These are phyloP conservation scores for Amphiura filiformis DNA, from an alignment of 35 echinoderm and acorn worm species.

Conservation along the genomic window DNA sequence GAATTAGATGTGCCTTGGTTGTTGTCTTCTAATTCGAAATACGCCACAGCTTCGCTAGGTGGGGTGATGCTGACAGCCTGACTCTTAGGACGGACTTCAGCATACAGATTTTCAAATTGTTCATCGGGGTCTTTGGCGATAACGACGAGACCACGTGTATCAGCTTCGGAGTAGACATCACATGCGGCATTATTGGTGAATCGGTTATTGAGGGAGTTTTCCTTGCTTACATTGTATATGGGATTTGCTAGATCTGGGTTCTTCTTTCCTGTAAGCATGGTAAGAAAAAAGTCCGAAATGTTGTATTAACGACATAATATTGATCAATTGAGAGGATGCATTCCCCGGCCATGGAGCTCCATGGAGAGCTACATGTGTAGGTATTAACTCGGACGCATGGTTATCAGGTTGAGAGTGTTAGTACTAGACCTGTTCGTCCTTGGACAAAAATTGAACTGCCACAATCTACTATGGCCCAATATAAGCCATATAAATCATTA, in stretches of 20 bases:
- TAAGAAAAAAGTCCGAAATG: too few species aligned
- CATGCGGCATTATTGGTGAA: background rate
- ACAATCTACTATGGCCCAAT: too few species aligned
- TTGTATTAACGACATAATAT: too few species aligned
- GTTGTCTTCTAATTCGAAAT: background rate
- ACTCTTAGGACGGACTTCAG: background rate
- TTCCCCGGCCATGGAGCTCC: too few species aligned
- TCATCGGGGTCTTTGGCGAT: background rate
- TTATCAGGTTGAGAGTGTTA: too few species aligned
- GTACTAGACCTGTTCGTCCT: too few species aligned
- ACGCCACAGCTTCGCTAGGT: background rate
- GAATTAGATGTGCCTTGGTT: background rate
- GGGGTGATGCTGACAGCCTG: background rate
- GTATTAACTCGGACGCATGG: too few species aligned
- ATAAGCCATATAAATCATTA: too few species aligned
- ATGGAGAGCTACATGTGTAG: too few species aligned
- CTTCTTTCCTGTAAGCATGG: background rate
- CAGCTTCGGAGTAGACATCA: background rate
- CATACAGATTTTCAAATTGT: background rate
- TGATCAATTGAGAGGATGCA: too few species aligned
- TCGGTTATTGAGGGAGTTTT: too few species aligned
- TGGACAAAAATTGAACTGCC: too few species aligned
- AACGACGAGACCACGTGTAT: background rate
- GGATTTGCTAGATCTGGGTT: background rate
- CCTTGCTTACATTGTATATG: background rate